These are phyloP conservation scores for Bettongia penicillata DNA, from an alignment of 2,113 vertebrate species.

Conservation along the genomic window DNA sequence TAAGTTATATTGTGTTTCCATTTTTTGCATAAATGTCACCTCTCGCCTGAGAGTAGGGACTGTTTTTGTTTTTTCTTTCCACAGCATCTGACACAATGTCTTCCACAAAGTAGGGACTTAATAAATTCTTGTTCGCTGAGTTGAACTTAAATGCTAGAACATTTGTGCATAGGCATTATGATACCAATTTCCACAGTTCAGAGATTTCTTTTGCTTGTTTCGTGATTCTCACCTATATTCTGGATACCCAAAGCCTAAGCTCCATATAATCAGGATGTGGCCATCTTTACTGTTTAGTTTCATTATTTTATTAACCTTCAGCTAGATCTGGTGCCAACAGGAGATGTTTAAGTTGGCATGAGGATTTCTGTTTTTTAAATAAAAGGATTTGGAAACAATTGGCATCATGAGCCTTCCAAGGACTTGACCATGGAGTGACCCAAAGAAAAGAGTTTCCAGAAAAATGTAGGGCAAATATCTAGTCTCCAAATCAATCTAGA, in stretches of 20 bases:
- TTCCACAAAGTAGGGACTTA: not conserved
- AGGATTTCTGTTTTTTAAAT: not conserved
- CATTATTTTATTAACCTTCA: not conserved
- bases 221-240: not conserved
- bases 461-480: too few relatives aligned
- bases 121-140: not conserved
- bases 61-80: not conserved
- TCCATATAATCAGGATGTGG: not conserved
- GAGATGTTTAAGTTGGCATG: not conserved
- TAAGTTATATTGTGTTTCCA: not conserved
- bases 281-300: not conserved
- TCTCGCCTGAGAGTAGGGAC: not conserved
- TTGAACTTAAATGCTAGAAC: not conserved
- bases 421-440: not conserved
- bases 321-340: constrained; percentile 27
- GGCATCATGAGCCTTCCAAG: not conserved
- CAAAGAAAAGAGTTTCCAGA: too few relatives aligned
- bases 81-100: not conserved
- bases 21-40: not conserved
- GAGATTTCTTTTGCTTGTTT: not conserved
- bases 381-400: constrained; percentile 20
- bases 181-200: not conserved
- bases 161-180: not conserved
- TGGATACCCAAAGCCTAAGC: not conserved
- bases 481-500: not conserved